Evolutionary conservation across 2,113 vertebrate species (phyloP), one percentile per base, ranked within the genome.

Genomic region (Perca schrenkii): DNA sequence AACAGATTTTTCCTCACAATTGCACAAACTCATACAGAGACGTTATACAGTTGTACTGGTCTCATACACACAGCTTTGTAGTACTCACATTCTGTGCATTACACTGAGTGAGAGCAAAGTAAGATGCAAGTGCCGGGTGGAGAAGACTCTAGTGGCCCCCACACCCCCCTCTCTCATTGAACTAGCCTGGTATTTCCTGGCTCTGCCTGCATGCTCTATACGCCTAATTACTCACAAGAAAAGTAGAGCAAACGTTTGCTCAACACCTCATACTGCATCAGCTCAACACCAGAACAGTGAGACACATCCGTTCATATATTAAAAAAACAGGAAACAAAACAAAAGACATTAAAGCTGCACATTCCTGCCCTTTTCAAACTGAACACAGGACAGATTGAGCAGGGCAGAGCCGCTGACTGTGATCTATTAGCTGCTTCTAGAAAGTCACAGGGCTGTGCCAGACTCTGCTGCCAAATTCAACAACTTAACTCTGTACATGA

Each of bases 141-240:
- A 87, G 79, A 54, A 74, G 80, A 66, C 67, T 77, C 74, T 28
- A 60, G 70, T 56, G 61, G 64, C 53, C 61, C 67, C 64, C 88
- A 74, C 22, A 79, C 50, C 56, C 1, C 1, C 83, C 77, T 83
- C 88, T 89, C 84, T 95, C 95, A 96, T 95, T 95, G 94, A 74
- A 11, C 8, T 70, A 77, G 90, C 89, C 93, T 97, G 97, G 97
- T 95, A 99, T 98, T 99, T 98, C 97, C 97, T 97, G 97, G 94
- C 93, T 90, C 90, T 87, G 94, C 82, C 81, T 8, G 19, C 34
- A 85, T 86, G 84, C 84, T 89, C 86, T 85, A 88, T 90, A 93
- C 91, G 92, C 88, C 86, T 83, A 88, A 87, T 86, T 67, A 83
- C 77, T 83, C 66, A 66, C 21, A 62, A 85, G 72, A 79, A 16